Conservation (phyloP, 2,888 invertebrate genomes). For the Meloe dianella region DNA sequence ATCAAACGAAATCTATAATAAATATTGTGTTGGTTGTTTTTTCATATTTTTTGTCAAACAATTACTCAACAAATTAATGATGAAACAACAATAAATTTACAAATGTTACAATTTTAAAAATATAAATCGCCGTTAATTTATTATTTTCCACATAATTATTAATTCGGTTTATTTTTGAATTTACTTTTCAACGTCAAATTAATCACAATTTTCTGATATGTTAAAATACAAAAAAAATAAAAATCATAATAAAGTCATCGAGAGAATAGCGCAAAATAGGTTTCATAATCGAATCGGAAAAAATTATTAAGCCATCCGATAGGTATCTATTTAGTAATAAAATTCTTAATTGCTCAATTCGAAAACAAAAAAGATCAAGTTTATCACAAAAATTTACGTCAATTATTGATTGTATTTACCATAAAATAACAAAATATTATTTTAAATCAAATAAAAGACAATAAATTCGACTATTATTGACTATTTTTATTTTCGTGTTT, state of each 20-base stretch:
- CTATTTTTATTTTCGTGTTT: no score
- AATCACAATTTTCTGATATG: background rate
- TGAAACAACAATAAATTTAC: background rate
- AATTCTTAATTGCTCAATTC: background rate
- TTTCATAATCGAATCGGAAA: background rate
- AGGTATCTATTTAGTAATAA: no score
- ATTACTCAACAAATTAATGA: background rate
- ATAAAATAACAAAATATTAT: no score
- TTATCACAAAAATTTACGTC: background rate
- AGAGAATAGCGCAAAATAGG: no score
- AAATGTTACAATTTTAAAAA: background rate
- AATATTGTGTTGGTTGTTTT: background rate
- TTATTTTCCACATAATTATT: slow-evolving; percentile 5
- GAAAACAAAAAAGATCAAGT: background rate
- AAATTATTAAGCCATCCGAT: background rate
- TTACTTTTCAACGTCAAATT: background rate
- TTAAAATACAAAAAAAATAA: no score
- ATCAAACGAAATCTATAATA: background rate
- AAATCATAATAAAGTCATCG: slow-evolving; percentile 1
- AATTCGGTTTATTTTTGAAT: background rate
- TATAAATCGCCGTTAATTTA: background rate
- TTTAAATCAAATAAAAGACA: no score
- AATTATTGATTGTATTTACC: no score
- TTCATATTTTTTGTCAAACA: slow-evolving; percentile 4
- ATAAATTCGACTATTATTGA: no score